These are phyloP conservation scores for Agrotis segetum DNA, from an alignment of 2,888 invertebrate species.

Conservation along the genomic window DNA sequence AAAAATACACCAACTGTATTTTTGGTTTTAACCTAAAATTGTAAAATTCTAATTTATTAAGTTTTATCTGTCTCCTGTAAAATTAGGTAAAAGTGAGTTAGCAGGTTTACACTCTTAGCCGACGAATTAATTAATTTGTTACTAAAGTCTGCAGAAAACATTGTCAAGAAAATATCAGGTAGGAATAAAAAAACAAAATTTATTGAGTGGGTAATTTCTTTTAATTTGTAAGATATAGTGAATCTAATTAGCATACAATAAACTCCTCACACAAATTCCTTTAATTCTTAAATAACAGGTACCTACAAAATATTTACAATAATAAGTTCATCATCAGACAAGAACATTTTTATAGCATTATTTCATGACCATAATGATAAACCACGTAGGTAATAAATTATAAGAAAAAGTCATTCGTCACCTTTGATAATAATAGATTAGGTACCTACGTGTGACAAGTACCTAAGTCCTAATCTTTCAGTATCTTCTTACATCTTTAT, in stretches of 20 bases:
- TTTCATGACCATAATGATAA: slow-evolving; percentile 36
- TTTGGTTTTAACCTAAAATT: no score
- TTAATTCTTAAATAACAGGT: slow-evolving; percentile 8
- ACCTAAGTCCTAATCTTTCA: slow-evolving; percentile 30
- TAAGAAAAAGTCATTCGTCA: slow-evolving; percentile 33
- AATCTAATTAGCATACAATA: neutral
- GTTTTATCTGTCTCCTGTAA: no score
- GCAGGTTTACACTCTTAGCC: no score
- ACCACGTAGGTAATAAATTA: slow-evolving; percentile 31
- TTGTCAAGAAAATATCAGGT: neutral
- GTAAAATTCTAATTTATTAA: no score
- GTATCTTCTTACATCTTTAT: slow-evolving; percentile 37
- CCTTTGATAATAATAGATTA: slow-evolving; percentile 44
- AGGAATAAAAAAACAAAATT: neutral
- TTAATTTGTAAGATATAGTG: no score
- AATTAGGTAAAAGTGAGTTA: no score
- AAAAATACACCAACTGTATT: no score
- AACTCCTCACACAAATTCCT: neutral
- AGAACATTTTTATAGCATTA: slow-evolving; percentile 21
- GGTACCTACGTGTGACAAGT: slow-evolving; percentile 18
- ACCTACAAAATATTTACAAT: neutral
- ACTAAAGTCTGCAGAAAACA: no score
- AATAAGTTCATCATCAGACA: neutral
- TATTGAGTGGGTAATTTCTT: neutral
- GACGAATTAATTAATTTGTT: no score